phyloP scores from a whole-genome alignment of 2,113 vertebrate genomes.

The Sardina pilchardus region DNA sequence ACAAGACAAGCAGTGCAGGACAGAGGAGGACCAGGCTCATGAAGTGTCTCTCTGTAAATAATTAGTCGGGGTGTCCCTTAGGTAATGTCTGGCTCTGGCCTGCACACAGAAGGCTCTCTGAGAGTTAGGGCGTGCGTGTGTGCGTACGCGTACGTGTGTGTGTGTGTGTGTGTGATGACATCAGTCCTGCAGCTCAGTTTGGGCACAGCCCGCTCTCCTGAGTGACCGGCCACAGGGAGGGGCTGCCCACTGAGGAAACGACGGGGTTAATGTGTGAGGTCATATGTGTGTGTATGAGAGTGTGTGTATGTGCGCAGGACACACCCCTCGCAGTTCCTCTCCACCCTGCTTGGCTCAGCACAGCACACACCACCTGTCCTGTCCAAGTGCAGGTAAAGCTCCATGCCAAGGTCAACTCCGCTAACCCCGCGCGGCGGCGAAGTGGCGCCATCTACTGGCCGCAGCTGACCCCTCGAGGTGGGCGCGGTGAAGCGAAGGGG shows the following conservation, averaged over 20 bases:
- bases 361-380: slow-evolving; percentile 17
- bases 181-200: neutral
- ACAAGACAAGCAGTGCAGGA: neutral
- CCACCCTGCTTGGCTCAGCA: slow-evolving; percentile 6
- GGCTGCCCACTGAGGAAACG: neutral
- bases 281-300: neutral
- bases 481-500: neutral
- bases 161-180: neutral
- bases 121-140: neutral
- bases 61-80: neutral
- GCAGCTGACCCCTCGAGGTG: neutral
- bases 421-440: neutral
- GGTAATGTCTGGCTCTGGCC: neutral
- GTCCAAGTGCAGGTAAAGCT: slow-evolving; percentile 5
- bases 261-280: neutral
- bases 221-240: neutral
- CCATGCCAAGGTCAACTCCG: slow-evolving; percentile 27
- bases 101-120: neutral
- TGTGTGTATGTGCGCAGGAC: neutral
- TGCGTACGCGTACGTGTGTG: too few species aligned
- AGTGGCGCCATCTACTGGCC: slow-evolving; percentile 40
- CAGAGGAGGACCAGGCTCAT: neutral
- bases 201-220: neutral
- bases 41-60: neutral
- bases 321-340: neutral